Evolutionary conservation across 2,113 vertebrate genomes (phyloP).

Genomic region (Hyla sarda): DNA sequence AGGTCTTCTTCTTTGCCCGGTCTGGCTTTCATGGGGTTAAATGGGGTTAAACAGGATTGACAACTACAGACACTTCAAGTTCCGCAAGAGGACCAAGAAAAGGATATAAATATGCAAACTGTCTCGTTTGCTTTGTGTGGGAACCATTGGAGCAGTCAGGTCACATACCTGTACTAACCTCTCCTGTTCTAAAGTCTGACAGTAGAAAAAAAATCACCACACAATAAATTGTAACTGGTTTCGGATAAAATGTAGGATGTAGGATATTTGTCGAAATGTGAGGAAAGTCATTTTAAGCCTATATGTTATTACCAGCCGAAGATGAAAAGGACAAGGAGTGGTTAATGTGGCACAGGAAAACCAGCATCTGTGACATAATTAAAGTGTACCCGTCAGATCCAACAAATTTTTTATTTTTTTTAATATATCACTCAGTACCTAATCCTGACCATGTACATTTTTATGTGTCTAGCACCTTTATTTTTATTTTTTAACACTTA

Average conservation of each 20-base stretch:
- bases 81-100: conserved; percentile 43
- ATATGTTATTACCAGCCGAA: neutral
- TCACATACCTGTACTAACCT: conserved; percentile 55
- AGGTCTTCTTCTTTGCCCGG: neutral
- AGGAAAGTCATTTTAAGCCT: too few species aligned
- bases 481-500: too few species aligned
- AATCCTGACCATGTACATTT: too few species aligned
- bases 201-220: neutral
- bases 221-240: too few species aligned
- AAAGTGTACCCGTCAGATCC: too few species aligned
- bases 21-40: conserved; percentile 40
- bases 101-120: conserved; percentile 49
- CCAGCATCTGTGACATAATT: neutral
- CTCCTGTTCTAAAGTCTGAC: neutral
- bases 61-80: conserved; percentile 53
- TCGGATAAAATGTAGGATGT: too few species aligned
- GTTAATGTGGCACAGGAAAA: neutral
- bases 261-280: too few species aligned
- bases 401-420: too few species aligned
- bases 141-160: conserved; percentile 31
- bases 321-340: neutral
- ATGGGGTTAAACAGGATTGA: conserved; percentile 34
- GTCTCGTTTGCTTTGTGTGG: conserved; percentile 56
- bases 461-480: too few species aligned
- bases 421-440: too few species aligned